Evolutionary conservation across 2,888 invertebrate species (phyloP).

Genomic region (Cactoblastis cactorum): DNA sequence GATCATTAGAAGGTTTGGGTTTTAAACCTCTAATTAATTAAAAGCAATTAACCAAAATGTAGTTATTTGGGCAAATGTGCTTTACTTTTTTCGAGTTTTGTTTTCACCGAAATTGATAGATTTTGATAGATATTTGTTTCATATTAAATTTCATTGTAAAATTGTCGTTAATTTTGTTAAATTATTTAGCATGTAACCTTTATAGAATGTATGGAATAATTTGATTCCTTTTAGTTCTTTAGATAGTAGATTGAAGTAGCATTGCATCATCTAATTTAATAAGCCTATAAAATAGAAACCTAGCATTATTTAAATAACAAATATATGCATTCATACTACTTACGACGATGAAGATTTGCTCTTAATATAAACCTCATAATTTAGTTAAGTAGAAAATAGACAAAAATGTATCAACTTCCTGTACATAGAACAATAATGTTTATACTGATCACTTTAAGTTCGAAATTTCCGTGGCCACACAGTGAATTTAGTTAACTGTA

Average conservation of each 20-base stretch:
- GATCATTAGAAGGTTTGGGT: slow-evolving; percentile 60
- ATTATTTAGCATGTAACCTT: no score
- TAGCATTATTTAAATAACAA: neutral
- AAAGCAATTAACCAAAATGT: slow-evolving; percentile 59
- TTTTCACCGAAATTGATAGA: neutral
- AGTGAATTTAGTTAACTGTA: neutral
- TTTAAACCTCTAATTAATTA: slow-evolving; percentile 67
- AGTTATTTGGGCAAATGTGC: slow-evolving; percentile 40
- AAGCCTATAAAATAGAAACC: neutral
- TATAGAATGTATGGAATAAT: neutral
- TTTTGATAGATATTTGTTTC: neutral
- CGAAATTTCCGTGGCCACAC: neutral
- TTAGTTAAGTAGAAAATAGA: slow-evolving; percentile 5
- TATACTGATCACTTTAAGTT: neutral
- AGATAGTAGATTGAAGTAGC: neutral
- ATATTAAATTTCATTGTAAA: neutral
- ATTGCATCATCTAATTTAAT: neutral
- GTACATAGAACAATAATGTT: neutral
- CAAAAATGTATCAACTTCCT: neutral
- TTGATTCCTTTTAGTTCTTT: neutral
- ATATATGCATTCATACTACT: neutral
- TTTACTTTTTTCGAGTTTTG: slow-evolving; percentile 4
- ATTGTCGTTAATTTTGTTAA: neutral
- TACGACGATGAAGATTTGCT: slow-evolving; percentile 2
- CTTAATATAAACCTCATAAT: slow-evolving; percentile 1